Evolutionary conservation across 2,797 vertebrate genomes (phyloP), one percentile per base, ranked within the genome.

Genomic region (Chelonia mydas): DNA sequence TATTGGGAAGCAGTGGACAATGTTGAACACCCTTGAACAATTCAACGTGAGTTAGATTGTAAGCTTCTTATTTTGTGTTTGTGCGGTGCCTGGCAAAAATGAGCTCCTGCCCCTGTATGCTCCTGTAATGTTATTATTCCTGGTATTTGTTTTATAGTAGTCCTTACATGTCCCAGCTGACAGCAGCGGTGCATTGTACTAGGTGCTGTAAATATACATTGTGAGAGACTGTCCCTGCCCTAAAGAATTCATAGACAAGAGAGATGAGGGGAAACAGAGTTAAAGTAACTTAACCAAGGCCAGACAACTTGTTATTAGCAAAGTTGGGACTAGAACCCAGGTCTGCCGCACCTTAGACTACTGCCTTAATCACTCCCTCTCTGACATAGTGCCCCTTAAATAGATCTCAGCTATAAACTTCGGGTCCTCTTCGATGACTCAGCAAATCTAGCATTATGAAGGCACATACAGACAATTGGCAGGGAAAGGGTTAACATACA

Each of bases 201-300:
- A 19, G 55, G 37, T 54, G 9, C 17, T 49, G 27, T 0, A 50
- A 1, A 16, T 13, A 15, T 31, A 16, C 28, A 7, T 3, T 8
- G 12, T 27, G 5, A 16, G 23, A 6, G 87, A 72, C 16, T 16
- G 49, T 82, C 49, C 47, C 81, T 51, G 41, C 78, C 50, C 53
- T 11, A 21, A 37, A 55, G 13, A 8, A 13, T 13, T n/a, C 1
- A 0, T 17, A n/a, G 28, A 12, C 8, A 5, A 19, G 31, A 47
- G 11, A 55, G 76, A 4, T 0, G 0, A 49, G 1, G 8, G 3
- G 8, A 5, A 72, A 45, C 7, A 19, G 27, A 68, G 3, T 68
- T 7, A 68, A 81, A 86, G 87, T 0, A 79, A 11, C 10, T 4
- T 6, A 79, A 9, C 31, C 10, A 11, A 68, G 76, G 19, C 21